Conservation (phyloP, 2,797 vertebrate species). For the Geotrypetes seraphini region DNA sequence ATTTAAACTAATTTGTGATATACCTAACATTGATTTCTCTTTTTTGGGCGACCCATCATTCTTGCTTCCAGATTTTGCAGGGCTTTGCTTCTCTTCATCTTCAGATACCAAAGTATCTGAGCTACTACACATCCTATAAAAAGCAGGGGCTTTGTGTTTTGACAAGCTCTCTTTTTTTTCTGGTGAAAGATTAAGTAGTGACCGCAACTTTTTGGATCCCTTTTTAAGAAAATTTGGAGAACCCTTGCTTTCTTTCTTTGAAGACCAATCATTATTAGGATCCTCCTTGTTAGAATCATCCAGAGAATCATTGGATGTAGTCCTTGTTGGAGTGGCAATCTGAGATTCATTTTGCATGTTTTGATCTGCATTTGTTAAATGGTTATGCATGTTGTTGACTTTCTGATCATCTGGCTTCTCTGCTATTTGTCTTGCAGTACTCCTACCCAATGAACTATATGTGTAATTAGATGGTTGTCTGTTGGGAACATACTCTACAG, state of each 20-base stretch:
- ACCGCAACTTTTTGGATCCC: conserved; percentile 74
- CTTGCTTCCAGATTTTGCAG: conserved; percentile 34
- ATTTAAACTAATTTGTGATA: conserved; percentile 47
- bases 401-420: conserved; percentile 29
- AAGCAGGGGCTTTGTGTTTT: conserved; percentile 51
- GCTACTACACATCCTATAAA: conserved; percentile 64
- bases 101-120: conserved; percentile 74
- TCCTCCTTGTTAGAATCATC: conserved; percentile 48
- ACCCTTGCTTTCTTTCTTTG: conserved; percentile 40
- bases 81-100: conserved; percentile 50
- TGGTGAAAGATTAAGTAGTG: conserved; percentile 70
- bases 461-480: conserved; percentile 49
- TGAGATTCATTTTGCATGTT: conserved; percentile 48
- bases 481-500: conserved; percentile 35
- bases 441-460: conserved; percentile 68
- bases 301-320: conserved; percentile 65
- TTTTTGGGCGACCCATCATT: conserved; percentile 36
- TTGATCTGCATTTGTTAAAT: conserved; percentile 48
- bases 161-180: conserved; percentile 67
- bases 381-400: conserved; percentile 47
- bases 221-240: conserved; percentile 73
- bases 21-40: conserved; percentile 46
- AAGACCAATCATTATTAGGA: conserved; percentile 30
- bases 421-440: conserved; percentile 48
- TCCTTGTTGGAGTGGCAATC: conserved; percentile 47